A percentile compares a stretch with the other conserved stretches of the same genome.
Conservation (phyloP, 2,113 vertebrate species). For the Himantopus leucocephalus region DNA sequence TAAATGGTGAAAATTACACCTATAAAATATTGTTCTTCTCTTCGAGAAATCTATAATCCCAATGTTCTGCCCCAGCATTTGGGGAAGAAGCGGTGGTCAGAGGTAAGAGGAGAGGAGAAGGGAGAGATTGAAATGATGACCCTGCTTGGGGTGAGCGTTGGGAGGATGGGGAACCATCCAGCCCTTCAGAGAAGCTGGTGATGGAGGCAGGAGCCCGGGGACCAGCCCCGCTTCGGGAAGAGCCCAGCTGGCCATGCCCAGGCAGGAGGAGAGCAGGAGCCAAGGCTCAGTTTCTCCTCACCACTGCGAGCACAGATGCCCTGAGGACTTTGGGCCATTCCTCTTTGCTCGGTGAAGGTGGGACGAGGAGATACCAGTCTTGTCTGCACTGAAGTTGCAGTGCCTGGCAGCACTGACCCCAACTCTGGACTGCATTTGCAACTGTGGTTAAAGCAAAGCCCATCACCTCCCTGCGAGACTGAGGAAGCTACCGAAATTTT, state of each 20-base stretch:
- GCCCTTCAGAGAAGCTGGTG: background rate
- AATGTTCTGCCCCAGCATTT: background rate
- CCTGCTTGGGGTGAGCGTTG: too few species aligned
- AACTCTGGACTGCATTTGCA: background rate
- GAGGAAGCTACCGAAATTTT: background rate
- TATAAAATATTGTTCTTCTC: background rate
- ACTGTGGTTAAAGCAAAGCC: background rate
- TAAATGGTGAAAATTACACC: background rate
- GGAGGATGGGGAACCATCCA: background rate
- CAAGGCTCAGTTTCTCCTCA: background rate
- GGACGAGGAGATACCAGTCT: background rate
- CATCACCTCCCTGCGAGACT: background rate
- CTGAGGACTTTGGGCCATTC: background rate
- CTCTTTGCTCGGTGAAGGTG: background rate
- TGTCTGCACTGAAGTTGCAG: too few species aligned
- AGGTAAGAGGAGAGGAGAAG: background rate
- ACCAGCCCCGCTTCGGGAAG: background rate
- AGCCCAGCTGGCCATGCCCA: background rate
- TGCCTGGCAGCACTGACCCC: too few species aligned
- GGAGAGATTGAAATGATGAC: background rate
- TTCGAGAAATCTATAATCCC: background rate
- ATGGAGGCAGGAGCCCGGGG: background rate
- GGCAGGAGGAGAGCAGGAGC: background rate
- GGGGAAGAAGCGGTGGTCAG: background rate
- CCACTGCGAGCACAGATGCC: rapidly evolving